Conservation (phyloP, 2,888 invertebrate species). For the Leptopilina drosophilae region DNA sequence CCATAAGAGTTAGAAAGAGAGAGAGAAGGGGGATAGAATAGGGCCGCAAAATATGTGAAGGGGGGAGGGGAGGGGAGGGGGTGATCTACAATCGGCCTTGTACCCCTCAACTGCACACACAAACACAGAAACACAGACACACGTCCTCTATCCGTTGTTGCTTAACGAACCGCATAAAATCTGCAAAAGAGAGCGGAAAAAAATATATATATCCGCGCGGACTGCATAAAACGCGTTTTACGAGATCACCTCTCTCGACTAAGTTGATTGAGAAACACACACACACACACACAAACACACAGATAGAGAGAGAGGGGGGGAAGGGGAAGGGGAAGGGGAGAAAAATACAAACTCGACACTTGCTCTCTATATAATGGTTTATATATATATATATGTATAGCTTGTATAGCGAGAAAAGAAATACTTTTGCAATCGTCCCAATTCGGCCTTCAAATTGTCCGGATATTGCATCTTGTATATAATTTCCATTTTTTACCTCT, state of each 20-base stretch:
- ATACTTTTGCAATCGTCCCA: constrained; percentile 31
- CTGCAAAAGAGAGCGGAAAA: constrained; percentile 40
- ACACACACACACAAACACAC: too few relatives aligned
- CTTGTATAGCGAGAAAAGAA: background rate
- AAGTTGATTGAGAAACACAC: background rate
- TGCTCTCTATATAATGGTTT: background rate
- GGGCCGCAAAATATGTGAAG: background rate
- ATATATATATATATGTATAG: too few relatives aligned
- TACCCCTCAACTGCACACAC: background rate
- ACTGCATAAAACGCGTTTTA: constrained; percentile 34
- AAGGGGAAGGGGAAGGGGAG: background rate
- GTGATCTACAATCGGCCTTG: constrained; percentile 29
- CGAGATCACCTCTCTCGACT: constrained; percentile 15
- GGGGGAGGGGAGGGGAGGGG: constrained; percentile 37
- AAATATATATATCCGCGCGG: constrained; percentile 7
- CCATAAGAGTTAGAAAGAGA: background rate
- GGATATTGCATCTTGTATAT: constrained; percentile 1
- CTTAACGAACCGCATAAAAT: constrained; percentile 35
- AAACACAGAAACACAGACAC: too few relatives aligned
- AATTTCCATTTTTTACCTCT: too few relatives aligned
- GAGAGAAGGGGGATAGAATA: too few relatives aligned
- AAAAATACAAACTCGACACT: constrained; percentile 21
- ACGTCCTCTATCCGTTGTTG: constrained; percentile 27
- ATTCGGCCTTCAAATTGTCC: constrained; percentile 31
- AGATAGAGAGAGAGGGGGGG: background rate